Evolutionary conservation across 2,888 invertebrate species (phyloP).

Genomic region (Cheilosia scutellata): DNA sequence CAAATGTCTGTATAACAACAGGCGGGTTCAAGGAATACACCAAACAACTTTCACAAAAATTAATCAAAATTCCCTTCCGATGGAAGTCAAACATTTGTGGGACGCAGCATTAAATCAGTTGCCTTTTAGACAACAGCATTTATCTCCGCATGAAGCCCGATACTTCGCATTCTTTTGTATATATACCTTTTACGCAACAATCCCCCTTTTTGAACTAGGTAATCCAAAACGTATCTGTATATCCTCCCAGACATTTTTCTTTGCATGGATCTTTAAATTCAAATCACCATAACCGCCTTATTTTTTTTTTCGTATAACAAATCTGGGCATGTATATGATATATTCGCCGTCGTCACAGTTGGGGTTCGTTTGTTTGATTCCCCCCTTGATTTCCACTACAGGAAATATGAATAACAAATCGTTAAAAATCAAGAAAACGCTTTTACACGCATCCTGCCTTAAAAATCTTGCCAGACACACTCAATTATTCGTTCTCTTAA

Average conservation of each 20-base stretch:
- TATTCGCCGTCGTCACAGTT: slow-evolving; percentile 64
- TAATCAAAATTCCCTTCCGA: slow-evolving; percentile 2
- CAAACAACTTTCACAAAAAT: background rate
- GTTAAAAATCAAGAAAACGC: slow-evolving; percentile 69
- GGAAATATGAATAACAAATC: slow-evolving; percentile 75
- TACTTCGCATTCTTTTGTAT: slow-evolving; percentile 22
- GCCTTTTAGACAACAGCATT: slow-evolving; percentile 30
- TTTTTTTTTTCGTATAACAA: slow-evolving; percentile 34
- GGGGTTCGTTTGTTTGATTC: slow-evolving; percentile 39
- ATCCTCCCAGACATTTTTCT: slow-evolving; percentile 4
- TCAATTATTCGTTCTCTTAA: slow-evolving; percentile 65
- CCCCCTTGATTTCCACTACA: slow-evolving; percentile 14
- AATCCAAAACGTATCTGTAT: background rate
- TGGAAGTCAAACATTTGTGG: background rate
- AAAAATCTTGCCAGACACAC: slow-evolving; percentile 62
- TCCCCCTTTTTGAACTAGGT: slow-evolving; percentile 4
- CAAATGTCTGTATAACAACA: background rate
- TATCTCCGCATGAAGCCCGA: slow-evolving; percentile 27
- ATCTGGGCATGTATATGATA: slow-evolving; percentile 63
- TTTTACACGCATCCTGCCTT: slow-evolving; percentile 65
- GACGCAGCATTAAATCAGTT: slow-evolving; percentile 25
- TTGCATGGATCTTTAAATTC: slow-evolving; percentile 60
- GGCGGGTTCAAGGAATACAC: background rate
- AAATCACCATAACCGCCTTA: slow-evolving; percentile 62
- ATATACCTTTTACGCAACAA: slow-evolving; percentile 6